Conservation (phyloP, 2,888 invertebrate species). For the Erebia ligea region DNA sequence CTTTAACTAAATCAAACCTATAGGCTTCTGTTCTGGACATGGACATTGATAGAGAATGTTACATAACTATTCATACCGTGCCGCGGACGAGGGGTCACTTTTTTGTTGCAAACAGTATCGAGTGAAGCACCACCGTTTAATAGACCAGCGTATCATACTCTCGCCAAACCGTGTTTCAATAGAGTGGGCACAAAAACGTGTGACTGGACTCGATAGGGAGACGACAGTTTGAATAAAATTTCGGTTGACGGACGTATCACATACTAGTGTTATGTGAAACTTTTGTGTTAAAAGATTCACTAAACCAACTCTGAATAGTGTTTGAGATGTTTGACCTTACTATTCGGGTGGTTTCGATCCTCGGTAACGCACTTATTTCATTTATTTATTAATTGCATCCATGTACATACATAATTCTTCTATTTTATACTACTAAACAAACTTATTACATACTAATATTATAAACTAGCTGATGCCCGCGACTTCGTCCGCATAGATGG, state of each 20-base stretch:
- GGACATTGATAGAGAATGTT: slow-evolving; percentile 21
- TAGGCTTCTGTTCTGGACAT: neutral
- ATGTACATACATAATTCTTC: neutral
- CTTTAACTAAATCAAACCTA: neutral
- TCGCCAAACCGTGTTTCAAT: slow-evolving; percentile 21
- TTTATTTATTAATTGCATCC: too few relatives aligned
- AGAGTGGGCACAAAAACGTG: slow-evolving; percentile 19
- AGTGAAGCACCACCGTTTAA: slow-evolving; percentile 29
- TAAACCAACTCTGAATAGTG: too few relatives aligned
- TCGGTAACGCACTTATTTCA: too few relatives aligned
- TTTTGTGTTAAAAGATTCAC: neutral
- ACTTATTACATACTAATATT: too few relatives aligned
- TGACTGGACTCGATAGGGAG: neutral
- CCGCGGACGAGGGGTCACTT: slow-evolving; percentile 24
- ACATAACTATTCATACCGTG: slow-evolving; percentile 30
- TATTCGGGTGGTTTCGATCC: too few relatives aligned
- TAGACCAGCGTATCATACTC: slow-evolving; percentile 13
- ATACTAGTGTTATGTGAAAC: neutral
- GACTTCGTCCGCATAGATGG: too few relatives aligned
- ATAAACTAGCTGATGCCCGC: too few relatives aligned
- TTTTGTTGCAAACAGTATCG: slow-evolving; percentile 31
- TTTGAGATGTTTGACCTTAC: too few relatives aligned
- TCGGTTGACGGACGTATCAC: neutral
- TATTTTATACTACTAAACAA: too few relatives aligned
- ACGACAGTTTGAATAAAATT: slow-evolving; percentile 14